Evolutionary conservation across 1,140 invertebrate genomes (phyloP).

Genomic region (Drosophila suzukii): DNA sequence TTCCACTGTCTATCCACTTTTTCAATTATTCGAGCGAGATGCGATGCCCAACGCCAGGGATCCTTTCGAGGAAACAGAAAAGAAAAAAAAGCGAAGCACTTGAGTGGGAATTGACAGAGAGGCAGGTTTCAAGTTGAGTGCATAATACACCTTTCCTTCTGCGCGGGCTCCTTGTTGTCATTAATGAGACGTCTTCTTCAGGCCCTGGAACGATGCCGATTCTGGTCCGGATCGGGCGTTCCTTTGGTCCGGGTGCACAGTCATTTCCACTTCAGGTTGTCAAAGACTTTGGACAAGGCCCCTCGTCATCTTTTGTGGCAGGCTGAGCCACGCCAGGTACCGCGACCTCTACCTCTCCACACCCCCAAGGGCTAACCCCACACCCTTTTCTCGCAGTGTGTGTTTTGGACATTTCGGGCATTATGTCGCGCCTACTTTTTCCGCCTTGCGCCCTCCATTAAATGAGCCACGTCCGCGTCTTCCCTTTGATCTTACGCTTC

Average conservation of each 20-base stretch:
- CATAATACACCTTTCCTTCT: slow-evolving; percentile 79
- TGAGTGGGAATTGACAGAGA: slow-evolving; percentile 72
- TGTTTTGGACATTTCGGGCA: slow-evolving; percentile 75
- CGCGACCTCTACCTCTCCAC: slow-evolving; percentile 1
- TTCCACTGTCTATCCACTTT: slow-evolving; percentile 48
- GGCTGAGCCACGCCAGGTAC: neutral
- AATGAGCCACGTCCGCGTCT: slow-evolving; percentile 34
- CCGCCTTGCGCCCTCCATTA: slow-evolving; percentile 42
- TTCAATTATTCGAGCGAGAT: slow-evolving; percentile 59
- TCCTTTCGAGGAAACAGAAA: slow-evolving; percentile 65
- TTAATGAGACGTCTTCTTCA: slow-evolving; percentile 83
- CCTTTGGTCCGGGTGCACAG: slow-evolving; percentile 38
- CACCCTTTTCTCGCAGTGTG: slow-evolving; percentile 30
- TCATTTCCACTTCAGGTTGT: slow-evolving; percentile 82
- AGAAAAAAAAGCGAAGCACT: slow-evolving; percentile 27
- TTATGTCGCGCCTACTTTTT: slow-evolving; percentile 83
- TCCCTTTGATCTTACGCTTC: slow-evolving; percentile 81
- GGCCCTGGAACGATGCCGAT: slow-evolving; percentile 14
- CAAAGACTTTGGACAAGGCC: slow-evolving; percentile 53
- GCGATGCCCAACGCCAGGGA: slow-evolving; percentile 56
- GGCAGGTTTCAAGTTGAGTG: slow-evolving; percentile 62
- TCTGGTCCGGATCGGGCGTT: slow-evolving; percentile 29
- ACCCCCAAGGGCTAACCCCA: neutral
- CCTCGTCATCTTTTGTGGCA: slow-evolving; percentile 75
- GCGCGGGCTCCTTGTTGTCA: slow-evolving; percentile 79